Base-by-base conservation (phyloP, 2,113 vertebrate genomes). In the Anoplopoma fimbria region DNA sequence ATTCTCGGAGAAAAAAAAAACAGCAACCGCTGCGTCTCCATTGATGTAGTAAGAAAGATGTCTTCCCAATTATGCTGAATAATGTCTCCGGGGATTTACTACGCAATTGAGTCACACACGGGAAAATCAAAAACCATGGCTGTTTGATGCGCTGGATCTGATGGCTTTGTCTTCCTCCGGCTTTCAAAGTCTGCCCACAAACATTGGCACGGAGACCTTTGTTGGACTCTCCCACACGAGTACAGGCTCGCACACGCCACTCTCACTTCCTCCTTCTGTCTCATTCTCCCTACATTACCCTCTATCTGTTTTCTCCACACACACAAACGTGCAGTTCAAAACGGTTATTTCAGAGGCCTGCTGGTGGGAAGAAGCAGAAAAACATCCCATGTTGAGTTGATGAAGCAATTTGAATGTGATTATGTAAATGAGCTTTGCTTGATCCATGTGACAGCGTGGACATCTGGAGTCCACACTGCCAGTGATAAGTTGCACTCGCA, bases 371-470 rank as follows among this genome's bases (percentile, higher is more conserved):
- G 29, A 33, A 38, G 1, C 51, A 49, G 60, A 65, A 51, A 70
- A 69, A 61, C 10, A 70, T 60, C 65, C 55, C 57, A 23, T 80
- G 60, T 82, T 86, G 70, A 69, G 47, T 92, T 93, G 86, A 91
- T 90, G 81, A 84, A 86, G 84, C 81, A 83, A 81, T 92, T 87
- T 89, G 51, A 89, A 86, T 90, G 79, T 81, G 78, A 93, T 93
- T 93, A 95, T 94, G 92, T 68, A 91, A 94, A 94, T 94, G 80
- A 63, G 58, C 15, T 79, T 69, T 57, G 60, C 79, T 75, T 84
- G 78, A 91, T 89, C 88, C 79, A 51, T 68, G 81, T 69, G 63
- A 67, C 77, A 75, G 67, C 36, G 62, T 62, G 84, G 81, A 91
- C 92, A 91, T 91, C 87, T 89, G 88, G 80, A 88, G 80, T 88